Conservation (phyloP, 2,113 vertebrate species). For the Opisthocomus hoazin region DNA sequence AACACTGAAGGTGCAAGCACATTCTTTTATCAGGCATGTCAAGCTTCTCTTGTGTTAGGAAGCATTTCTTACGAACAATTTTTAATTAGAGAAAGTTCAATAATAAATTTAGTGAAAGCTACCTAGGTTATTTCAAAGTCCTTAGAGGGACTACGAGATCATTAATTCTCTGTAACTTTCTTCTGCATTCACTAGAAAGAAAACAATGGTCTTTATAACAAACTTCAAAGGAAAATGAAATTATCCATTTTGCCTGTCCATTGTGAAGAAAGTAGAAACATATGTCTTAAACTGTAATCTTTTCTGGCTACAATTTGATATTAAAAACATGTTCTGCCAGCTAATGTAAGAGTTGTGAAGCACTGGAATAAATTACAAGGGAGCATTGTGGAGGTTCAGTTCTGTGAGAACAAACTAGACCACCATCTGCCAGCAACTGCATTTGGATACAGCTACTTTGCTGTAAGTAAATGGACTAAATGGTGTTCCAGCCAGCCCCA, state of each 20-base stretch:
- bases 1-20: background rate
- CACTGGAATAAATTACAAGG: background rate
- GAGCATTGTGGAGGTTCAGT: background rate
- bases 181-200: background rate
- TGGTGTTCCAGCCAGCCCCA: background rate
- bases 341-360: background rate
- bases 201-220: background rate
- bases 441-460: background rate
- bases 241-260: background rate
- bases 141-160: background rate
- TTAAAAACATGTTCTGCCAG: background rate
- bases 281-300: background rate
- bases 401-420: background rate
- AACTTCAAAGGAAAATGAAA: background rate
- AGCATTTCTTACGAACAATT: background rate
- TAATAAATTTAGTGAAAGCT: conserved; percentile 24
- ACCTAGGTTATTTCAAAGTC: background rate
- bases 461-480: background rate
- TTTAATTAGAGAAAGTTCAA: conserved; percentile 32
- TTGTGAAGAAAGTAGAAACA: background rate
- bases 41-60: background rate
- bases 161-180: conserved; percentile 16
- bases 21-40: background rate
- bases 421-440: background rate
- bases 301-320: background rate